Conservation (phyloP, 2,888 invertebrate genomes). For the Nemoura dubitans region DNA sequence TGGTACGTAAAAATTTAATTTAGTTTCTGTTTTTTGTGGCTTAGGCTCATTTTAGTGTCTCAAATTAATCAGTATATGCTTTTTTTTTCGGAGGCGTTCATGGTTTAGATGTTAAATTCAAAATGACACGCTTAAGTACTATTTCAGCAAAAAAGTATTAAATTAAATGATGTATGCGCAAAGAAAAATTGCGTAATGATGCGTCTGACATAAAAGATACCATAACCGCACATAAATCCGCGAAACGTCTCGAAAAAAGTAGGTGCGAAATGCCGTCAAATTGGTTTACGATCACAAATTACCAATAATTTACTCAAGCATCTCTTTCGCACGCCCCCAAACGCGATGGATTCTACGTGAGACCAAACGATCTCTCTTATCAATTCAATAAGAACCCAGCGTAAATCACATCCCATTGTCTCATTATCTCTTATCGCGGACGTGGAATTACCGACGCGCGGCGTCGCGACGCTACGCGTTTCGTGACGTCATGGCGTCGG, state of each 20-base stretch:
- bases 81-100: neutral
- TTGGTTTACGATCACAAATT: neutral
- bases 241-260: neutral
- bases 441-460: neutral
- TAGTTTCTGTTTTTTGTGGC: neutral
- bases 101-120: neutral
- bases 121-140: neutral
- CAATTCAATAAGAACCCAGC: neutral
- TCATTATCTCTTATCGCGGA: neutral
- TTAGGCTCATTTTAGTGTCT: neutral
- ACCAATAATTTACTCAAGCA: neutral
- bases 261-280: neutral
- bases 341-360: neutral
- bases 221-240: neutral
- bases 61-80: neutral
- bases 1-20: neutral
- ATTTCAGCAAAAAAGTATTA: neutral
- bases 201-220: neutral
- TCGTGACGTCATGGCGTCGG: neutral
- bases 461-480: neutral
- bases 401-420: neutral
- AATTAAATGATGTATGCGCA: neutral
- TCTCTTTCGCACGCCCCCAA: neutral
- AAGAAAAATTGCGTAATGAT: neutral
- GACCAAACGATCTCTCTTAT: neutral